These are phyloP conservation scores for Apodemia mormo DNA, from an alignment of 2,888 invertebrate species.

Conservation along the genomic window DNA sequence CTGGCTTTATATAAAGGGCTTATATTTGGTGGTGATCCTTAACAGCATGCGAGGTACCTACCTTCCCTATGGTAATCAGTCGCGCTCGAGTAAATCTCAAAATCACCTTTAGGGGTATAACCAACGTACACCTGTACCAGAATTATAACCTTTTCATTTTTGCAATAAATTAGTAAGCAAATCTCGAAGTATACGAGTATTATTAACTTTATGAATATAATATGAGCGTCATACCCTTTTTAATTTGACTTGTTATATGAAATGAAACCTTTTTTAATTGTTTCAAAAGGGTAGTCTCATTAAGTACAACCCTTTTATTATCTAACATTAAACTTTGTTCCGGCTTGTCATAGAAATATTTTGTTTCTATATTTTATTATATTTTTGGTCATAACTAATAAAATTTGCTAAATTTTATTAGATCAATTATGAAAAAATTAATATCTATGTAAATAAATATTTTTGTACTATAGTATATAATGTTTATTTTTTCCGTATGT, in stretches of 20 bases:
- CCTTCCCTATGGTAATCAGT: no score
- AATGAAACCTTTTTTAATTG: conserved; percentile 13
- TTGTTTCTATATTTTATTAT: neutral
- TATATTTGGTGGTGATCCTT: no score
- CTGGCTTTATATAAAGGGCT: no score
- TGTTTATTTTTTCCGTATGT: no score
- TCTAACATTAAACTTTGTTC: neutral
- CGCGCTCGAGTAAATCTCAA: no score
- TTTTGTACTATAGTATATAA: no score
- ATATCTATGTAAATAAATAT: no score
- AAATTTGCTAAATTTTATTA: no score
- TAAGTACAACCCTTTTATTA: conserved; percentile 8
- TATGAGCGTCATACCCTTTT: neutral
- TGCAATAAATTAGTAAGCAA: neutral
- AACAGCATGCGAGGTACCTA: no score
- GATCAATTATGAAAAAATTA: no score
- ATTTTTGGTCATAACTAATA: neutral
- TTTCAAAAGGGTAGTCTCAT: conserved; percentile 8
- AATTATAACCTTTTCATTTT: no score
- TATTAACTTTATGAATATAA: neutral
- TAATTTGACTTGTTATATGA: neutral
- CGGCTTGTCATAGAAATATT: neutral
- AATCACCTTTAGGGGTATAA: no score
- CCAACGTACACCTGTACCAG: neutral
- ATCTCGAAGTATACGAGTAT: neutral